Conservation (phyloP, 2,888 invertebrate genomes). For the Anodontia alba region DNA sequence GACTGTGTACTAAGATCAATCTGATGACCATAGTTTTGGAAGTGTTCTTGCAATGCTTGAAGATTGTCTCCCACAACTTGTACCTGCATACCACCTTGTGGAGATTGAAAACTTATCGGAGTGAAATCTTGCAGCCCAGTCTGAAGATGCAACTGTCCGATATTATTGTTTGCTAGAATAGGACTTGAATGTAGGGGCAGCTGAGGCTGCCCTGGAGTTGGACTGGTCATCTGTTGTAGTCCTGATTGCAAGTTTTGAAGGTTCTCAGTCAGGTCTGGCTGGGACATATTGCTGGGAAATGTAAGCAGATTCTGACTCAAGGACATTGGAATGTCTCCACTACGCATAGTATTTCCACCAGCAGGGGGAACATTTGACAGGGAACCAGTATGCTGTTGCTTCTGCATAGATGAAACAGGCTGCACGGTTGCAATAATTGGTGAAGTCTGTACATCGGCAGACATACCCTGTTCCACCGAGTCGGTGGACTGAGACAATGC, state of each 20-base stretch:
- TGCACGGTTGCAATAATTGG: constrained; percentile 38
- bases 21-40: constrained; percentile 38
- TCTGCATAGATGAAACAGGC: neutral
- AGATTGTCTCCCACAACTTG: constrained; percentile 46
- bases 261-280: constrained; percentile 31
- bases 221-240: constrained; percentile 30
- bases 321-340: constrained; percentile 38
- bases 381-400: neutral
- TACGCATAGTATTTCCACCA: neutral
- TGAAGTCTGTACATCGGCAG: constrained; percentile 24
- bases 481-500: constrained; percentile 34
- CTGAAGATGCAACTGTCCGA: constrained; percentile 41
- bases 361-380: neutral
- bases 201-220: constrained; percentile 17
- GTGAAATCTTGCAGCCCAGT: constrained; percentile 52
- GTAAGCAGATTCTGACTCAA: constrained; percentile 53
- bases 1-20: constrained; percentile 30
- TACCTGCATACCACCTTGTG: constrained; percentile 37
- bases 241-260: constrained; percentile 30
- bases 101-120: constrained; percentile 46
- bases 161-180: constrained; percentile 17
- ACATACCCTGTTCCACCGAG: constrained; percentile 32
- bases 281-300: constrained; percentile 43
- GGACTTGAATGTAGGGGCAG: constrained; percentile 54
- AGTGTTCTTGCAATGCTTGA: constrained; percentile 47